phyloP scores from a whole-genome alignment of 2,113 vertebrate species.

The Entelurus aequoreus region DNA sequence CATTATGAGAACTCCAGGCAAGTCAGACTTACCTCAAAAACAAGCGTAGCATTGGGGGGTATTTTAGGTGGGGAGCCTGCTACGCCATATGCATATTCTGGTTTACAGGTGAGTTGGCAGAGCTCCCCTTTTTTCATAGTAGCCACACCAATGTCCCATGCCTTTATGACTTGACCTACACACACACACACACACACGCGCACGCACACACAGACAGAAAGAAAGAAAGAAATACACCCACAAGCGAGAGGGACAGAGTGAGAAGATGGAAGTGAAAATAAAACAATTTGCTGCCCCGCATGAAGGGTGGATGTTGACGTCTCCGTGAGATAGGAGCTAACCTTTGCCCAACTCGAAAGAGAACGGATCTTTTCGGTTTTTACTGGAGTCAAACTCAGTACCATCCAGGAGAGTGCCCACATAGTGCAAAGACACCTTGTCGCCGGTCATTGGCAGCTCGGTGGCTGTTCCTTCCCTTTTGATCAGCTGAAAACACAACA shows the following conservation, averaged over 20 bases:
- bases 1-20: neutral
- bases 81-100: constrained; percentile 91
- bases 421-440: constrained; percentile 95
- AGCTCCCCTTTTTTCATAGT: constrained; percentile 93
- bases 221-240: neutral
- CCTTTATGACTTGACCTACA: constrained; percentile 93
- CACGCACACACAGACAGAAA: constrained; percentile 16
- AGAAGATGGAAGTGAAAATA: neutral
- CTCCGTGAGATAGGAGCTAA: constrained; percentile 50
- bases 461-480: constrained; percentile 84
- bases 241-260: neutral
- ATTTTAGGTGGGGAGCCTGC: constrained; percentile 97
- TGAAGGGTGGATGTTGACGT: neutral
- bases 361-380: constrained; percentile 86
- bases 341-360: constrained; percentile 96
- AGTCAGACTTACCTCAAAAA: constrained; percentile 84
- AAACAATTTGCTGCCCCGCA: neutral
- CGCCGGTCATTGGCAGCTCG: constrained; percentile 87
- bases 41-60: constrained; percentile 83
- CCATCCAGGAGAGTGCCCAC: constrained; percentile 90
- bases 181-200: neutral
- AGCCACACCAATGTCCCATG: constrained; percentile 91
- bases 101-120: constrained; percentile 85
- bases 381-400: constrained; percentile 92
- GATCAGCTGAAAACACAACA: constrained; percentile 73